Conservation (phyloP, 2,888 invertebrate genomes). For the Apotomis turbidana region DNA sequence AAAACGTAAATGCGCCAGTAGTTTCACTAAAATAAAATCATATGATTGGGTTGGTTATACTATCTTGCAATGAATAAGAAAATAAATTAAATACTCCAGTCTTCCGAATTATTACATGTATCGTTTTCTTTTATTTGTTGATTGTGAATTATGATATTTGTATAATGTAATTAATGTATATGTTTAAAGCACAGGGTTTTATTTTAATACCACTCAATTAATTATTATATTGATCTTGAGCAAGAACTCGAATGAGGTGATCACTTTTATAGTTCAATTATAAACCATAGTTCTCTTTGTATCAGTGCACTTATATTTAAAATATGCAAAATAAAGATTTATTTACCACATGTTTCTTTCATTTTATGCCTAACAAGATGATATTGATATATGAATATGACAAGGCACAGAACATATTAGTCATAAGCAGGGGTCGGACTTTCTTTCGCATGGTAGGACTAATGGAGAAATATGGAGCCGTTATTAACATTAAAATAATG, state of each 20-base stretch:
- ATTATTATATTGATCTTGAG: not conserved
- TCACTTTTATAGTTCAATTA: constrained; percentile 17
- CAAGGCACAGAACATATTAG: not conserved
- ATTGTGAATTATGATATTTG: constrained; percentile 24
- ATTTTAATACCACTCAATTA: not conserved
- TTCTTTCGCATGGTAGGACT: no score
- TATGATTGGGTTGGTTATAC: no score
- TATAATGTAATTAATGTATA: constrained; percentile 31
- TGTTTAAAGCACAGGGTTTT: constrained; percentile 38
- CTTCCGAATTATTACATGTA: constrained; percentile 51
- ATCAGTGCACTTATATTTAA: constrained; percentile 30
- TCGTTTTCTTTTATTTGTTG: constrained; percentile 25
- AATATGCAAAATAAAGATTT: constrained; percentile 38
- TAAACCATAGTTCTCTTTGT: constrained; percentile 11
- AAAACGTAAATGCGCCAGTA: no score
- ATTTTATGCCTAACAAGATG: not conserved
- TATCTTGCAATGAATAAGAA: constrained; percentile 20
- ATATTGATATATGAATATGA: no score
- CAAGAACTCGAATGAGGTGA: constrained; percentile 11
- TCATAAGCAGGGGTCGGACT: no score
- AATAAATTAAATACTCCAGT: constrained; percentile 53
- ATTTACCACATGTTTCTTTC: constrained; percentile 26
- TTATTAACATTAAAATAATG: no score
- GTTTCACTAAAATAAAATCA: no score
- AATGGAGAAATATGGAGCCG: no score